Percentiles rank a stretch among this genome's conserved stretches.
phyloP scores from a whole-genome alignment of 2,888 invertebrate genomes.

The Tipula confusa region DNA sequence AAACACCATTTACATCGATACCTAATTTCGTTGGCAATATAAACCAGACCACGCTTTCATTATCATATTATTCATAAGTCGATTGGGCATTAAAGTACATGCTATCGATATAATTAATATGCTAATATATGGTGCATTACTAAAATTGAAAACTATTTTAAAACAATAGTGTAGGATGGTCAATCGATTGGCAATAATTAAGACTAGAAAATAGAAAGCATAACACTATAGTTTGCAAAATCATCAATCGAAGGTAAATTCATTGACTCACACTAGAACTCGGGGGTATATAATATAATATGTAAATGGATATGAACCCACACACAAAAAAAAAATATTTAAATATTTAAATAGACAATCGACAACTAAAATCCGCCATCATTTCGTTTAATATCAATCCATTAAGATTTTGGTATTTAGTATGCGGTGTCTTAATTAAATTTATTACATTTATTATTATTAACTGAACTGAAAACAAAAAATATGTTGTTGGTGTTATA shows the following conservation, averaged over 20 bases:
- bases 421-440: not conserved
- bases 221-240: not conserved
- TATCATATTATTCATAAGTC: not conserved
- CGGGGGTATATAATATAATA: no score
- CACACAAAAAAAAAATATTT: not conserved
- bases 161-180: not conserved
- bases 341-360: not conserved
- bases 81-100: not conserved
- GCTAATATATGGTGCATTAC: not conserved
- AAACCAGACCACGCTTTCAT: not conserved
- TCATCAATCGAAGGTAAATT: not conserved
- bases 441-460: not conserved
- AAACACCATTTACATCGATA: not conserved
- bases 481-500: not conserved
- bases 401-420: not conserved
- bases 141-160: not conserved
- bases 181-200: not conserved
- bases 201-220: not conserved
- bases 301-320: not conserved
- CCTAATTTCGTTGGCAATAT: not conserved
- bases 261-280: not conserved
- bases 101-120: not conserved
- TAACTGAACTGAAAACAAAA: not conserved
- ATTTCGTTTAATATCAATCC: not conserved
- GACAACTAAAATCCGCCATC: not conserved